These are phyloP conservation scores for Tyrannus savana DNA, from an alignment of 2,113 vertebrate species.

Conservation along the genomic window DNA sequence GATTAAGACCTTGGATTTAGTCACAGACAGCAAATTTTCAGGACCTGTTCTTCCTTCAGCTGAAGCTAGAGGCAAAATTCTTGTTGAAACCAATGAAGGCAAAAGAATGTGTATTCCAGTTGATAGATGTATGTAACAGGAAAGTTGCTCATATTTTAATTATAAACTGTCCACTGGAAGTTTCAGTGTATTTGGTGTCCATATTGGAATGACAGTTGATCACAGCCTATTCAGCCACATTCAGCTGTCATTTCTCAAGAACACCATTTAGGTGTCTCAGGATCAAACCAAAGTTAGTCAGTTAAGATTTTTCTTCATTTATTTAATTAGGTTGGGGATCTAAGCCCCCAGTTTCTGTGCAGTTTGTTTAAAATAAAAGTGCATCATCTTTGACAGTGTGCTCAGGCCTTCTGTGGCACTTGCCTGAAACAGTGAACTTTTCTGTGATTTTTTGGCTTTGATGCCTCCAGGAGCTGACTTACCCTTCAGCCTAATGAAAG, in stretches of 20 bases:
- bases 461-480: not conserved
- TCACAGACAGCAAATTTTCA: not conserved
- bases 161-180: not conserved
- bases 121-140: not conserved
- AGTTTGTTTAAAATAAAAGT: not conserved
- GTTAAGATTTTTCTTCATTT: not conserved
- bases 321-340: not conserved
- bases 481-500: not conserved
- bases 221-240: not conserved
- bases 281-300: not conserved
- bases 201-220: not conserved
- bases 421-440: not conserved
- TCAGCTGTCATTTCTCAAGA: not conserved
- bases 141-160: not conserved
- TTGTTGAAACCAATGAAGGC: not conserved
- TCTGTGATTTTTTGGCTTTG: not conserved
- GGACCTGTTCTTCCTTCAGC: not conserved
- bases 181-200: not conserved
- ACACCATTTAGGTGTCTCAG: not conserved
- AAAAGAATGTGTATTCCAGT: not conserved
- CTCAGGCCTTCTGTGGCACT: not conserved
- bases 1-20: not conserved
- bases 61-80: not conserved
- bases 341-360: not conserved
- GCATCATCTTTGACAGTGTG: not conserved